These are phyloP conservation scores for Bryconaethiops microstoma DNA, from an alignment of 2,797 vertebrate species.

Conservation along the genomic window DNA sequence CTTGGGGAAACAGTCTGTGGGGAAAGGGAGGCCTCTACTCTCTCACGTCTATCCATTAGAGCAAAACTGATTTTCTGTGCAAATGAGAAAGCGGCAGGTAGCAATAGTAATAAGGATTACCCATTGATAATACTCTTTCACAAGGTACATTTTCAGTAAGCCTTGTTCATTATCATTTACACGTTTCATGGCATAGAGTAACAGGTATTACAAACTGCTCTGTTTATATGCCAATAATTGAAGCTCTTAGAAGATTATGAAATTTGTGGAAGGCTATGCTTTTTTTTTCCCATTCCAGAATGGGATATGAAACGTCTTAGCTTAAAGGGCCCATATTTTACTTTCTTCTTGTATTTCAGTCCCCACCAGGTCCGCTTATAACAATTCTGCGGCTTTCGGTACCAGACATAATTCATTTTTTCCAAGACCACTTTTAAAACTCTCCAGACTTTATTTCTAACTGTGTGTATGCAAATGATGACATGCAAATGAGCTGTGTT, in stretches of 20 bases:
- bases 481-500: no score
- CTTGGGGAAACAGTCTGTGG: constrained; percentile 39
- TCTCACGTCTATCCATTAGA: constrained; percentile 34
- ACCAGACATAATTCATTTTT: no score
- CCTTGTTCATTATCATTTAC: constrained; percentile 42
- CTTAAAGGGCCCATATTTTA: not conserved
- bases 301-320: constrained; percentile 12
- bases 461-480: no score
- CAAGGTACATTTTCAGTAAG: constrained; percentile 35
- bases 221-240: constrained; percentile 35
- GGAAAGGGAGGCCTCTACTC: constrained; percentile 26
- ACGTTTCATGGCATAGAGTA: constrained; percentile 33
- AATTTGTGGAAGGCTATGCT: constrained; percentile 8
- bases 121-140: constrained; percentile 24
- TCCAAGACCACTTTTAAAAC: no score
- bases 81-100: constrained; percentile 34
- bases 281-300: not conserved
- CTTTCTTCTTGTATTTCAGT: no score
- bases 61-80: not conserved
- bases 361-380: no score
- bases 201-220: constrained; percentile 30
- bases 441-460: no score
- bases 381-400: no score
- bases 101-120: constrained; percentile 42
- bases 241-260: constrained; percentile 24